phyloP scores from a whole-genome alignment of 2,888 invertebrate species.

The Margaritifera margaritifera region DNA sequence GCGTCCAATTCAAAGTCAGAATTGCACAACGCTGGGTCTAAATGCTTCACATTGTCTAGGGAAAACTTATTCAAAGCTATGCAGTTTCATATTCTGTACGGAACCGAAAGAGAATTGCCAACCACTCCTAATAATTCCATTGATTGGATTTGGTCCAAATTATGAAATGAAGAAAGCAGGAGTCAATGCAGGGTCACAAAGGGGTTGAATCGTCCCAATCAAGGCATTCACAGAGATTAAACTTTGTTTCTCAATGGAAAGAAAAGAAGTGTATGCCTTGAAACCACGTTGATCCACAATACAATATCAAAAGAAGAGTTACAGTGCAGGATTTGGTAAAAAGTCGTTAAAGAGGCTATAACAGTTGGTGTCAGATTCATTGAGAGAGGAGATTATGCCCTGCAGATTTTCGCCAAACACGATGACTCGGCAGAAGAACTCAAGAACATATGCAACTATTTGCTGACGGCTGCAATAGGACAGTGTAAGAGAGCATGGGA shows the following conservation, averaged over 20 bases:
- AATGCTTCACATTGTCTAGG: slow-evolving; percentile 32
- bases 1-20: slow-evolving; percentile 33
- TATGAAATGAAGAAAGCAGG: slow-evolving; percentile 30
- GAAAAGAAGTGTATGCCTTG: slow-evolving; percentile 19
- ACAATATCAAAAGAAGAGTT: slow-evolving; percentile 31
- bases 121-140: slow-evolving; percentile 36
- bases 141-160: slow-evolving; percentile 41
- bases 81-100: slow-evolving; percentile 34
- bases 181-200: slow-evolving; percentile 28
- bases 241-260: slow-evolving; percentile 32
- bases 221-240: slow-evolving; percentile 17
- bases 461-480: slow-evolving; percentile 28
- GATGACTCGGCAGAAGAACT: slow-evolving; percentile 6
- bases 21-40: slow-evolving; percentile 41
- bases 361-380: slow-evolving; percentile 26
- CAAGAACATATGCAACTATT: slow-evolving; percentile 36
- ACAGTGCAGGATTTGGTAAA: slow-evolving; percentile 15
- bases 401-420: slow-evolving; percentile 25
- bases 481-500: slow-evolving; percentile 13
- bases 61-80: slow-evolving; percentile 17
- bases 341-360: slow-evolving; percentile 12
- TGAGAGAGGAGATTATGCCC: slow-evolving; percentile 26
- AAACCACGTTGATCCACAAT: slow-evolving; percentile 27
- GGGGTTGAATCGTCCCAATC: slow-evolving; percentile 28
- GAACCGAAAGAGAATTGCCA: slow-evolving; percentile 32